Base-by-base conservation (phyloP, 1,140 invertebrate species). In the Drosophila willistoni region DNA sequence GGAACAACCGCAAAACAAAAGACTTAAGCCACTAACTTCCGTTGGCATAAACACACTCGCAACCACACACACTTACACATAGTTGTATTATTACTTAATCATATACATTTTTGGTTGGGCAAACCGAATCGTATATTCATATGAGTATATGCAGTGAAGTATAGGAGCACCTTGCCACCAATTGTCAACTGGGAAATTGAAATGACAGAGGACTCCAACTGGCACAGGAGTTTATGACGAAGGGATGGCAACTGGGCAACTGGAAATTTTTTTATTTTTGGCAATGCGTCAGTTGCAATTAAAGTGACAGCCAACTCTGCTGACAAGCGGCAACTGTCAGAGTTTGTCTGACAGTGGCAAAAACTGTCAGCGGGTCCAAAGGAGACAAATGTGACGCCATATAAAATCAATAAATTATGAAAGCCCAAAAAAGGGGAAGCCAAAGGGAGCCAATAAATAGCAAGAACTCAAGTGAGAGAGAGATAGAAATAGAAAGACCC, bases 331-430 rank as follows among this genome's bases (percentile, higher is more conserved):
- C 77, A 89, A 87, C 84, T 87, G 84, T 87, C 84, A 89, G 89
- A 89, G 87, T 36, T 71, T 84, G 73, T 69, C 72, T 81, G 71
- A 71, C 84, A 84, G 85, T 81, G 84, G 84, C 84, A 89, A 85
- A 80, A 89, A 78, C 81, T 90, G 84, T 81, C 85, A 89, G 80
- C 81, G 71, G 44, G 77, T 29, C 79, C 81, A 83, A 60, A 77
- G 74, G 71, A 85, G 82, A 85, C 84, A 81, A 84, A 89, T 84
- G 84, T 90, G 84, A 85, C 84, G 84, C 85, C 84, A 90, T 90
- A 90, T 90, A 89, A 84, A 89, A 90, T 90, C 84, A 89, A 89
- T 89, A 89, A 89, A 89, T 89, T 89, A 89, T 89, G 77, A 89
- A 73, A 68, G 66, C 42, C 60, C 33, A 75, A 63, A 72, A 59